Conservation (phyloP, 2,888 invertebrate species). For the Acrobasis suavella region DNA sequence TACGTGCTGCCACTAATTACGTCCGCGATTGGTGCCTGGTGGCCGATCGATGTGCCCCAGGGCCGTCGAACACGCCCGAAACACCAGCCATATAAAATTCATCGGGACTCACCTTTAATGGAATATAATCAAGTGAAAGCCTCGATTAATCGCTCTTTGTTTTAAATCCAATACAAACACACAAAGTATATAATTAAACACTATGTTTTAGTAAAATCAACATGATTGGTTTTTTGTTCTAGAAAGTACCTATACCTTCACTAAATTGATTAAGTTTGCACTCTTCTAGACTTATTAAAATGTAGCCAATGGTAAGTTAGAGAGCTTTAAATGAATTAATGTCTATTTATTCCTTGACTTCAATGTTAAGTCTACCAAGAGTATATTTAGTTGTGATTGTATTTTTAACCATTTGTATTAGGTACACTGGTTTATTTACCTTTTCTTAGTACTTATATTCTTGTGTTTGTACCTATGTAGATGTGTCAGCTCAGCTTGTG, state of each 20-base stretch:
- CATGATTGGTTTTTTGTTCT: slow-evolving; percentile 11
- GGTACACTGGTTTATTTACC: slow-evolving; percentile 31
- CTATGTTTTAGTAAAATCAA: slow-evolving; percentile 35
- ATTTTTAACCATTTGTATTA: slow-evolving; percentile 18
- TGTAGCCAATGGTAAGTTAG: slow-evolving; percentile 22
- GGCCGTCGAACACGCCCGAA: slow-evolving; percentile 53
- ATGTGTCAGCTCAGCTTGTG: slow-evolving; percentile 67
- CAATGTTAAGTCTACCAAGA: slow-evolving; percentile 1
- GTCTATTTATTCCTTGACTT: slow-evolving; percentile 3
- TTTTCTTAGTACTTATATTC: slow-evolving; percentile 49
- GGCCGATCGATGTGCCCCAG: slow-evolving; percentile 55
- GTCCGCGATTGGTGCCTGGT: slow-evolving; percentile 32
- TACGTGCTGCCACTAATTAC: slow-evolving; percentile 47
- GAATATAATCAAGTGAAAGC: slow-evolving; percentile 65
- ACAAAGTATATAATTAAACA: slow-evolving; percentile 29
- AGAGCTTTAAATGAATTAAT: slow-evolving; percentile 7
- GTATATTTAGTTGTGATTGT: slow-evolving; percentile 15
- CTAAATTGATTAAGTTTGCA: slow-evolving; percentile 14
- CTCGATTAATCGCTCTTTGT: slow-evolving; percentile 63
- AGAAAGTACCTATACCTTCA: slow-evolving; percentile 10
- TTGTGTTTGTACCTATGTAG: slow-evolving; percentile 64
- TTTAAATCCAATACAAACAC: slow-evolving; percentile 53
- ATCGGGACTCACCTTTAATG: slow-evolving; percentile 58
- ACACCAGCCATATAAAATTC: slow-evolving; percentile 51
- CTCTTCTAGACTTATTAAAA: slow-evolving; percentile 17